phyloP scores from a whole-genome alignment of 1,140 invertebrate genomes.

The Drosophila azteca region DNA sequence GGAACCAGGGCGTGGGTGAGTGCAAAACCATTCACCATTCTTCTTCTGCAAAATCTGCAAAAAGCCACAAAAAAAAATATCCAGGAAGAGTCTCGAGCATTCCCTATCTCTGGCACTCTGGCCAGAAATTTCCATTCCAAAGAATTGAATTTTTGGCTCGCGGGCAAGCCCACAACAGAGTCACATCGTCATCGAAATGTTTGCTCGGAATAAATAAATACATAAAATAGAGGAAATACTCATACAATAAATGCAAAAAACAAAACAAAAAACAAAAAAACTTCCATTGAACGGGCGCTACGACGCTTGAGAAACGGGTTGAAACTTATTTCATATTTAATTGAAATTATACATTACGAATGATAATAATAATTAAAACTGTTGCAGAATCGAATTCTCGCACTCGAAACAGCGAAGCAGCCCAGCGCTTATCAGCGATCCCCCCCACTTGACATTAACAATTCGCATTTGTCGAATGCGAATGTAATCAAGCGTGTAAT shows the following conservation, averaged over 20 bases:
- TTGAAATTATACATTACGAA: constrained; percentile 45
- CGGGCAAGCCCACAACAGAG: constrained; percentile 63
- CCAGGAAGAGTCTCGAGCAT: too few species aligned
- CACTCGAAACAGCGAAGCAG: constrained; percentile 1
- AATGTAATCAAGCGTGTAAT: constrained; percentile 47
- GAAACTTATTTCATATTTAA: constrained; percentile 39
- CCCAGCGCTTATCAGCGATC: constrained; percentile 26
- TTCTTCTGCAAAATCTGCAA: too few species aligned
- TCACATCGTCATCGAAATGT: constrained; percentile 72
- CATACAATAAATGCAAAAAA: constrained; percentile 65
- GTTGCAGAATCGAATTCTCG: constrained; percentile 1
- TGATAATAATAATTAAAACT: constrained; percentile 49
- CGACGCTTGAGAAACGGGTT: constrained; percentile 39
- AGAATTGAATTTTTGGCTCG: constrained; percentile 13
- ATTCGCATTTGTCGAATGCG: constrained; percentile 29
- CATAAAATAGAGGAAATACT: constrained; percentile 57
- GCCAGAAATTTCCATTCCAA: constrained; percentile 65
- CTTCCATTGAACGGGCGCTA: constrained; percentile 63
- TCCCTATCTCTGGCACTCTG: constrained; percentile 3
- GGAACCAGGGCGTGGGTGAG: constrained; percentile 9
- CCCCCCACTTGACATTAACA: constrained; percentile 45
- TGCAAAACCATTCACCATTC: constrained; percentile 10
- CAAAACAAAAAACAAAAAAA: constrained; percentile 38
- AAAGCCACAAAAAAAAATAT: too few species aligned
- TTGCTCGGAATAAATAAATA: constrained; percentile 71